Base-by-base conservation (phyloP, 2,797 vertebrate genomes). In the Melanotaenia parkinsoni region DNA sequence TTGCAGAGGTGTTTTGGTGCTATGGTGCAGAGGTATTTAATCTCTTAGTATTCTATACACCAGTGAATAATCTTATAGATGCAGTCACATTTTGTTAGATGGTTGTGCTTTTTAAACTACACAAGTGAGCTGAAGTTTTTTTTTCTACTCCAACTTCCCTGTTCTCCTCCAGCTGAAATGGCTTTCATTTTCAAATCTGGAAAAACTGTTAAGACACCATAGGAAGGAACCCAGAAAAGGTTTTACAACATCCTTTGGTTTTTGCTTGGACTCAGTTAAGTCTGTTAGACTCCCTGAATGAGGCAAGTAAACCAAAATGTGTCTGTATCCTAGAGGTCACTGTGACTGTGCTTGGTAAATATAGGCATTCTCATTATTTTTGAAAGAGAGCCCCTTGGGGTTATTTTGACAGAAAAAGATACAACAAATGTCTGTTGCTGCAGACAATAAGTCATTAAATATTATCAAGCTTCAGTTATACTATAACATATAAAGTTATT, bases 391-490 rank as follows among this genome's bases (percentile, higher is more conserved):
- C 7, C 20, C 16, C 18, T 47, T 47, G 8, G 45, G 9, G 8
- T 47, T n/a, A 47, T 47, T 47, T 20, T 7, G 18, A 26, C 22
- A 43, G 22, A 68, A 37, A 37, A 20, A 66, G 33, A 33, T 18
- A 11, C 12, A 35, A 6, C 4, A 13, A n/a, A 40, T 57, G 30
- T 66, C 24, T 64, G 0, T 53, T 59, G 45, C 26, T 18, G 1
- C 45, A 22, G 32, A 72, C 53, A 22, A 53, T 47, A 18, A 70
- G 20, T 11, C 70, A 72, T 82, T 30, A 69, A 51, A 51, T 1
- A 54, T 58, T 70, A 28, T 70, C 63, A 62, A 62, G 38, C 12
- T 71, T 32, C 45, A 28, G 26, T 28, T 50, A 5, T 57, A 37
- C 30, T 1, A 5, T 59, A 58, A 64, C 58, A 40, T 70, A 7